These are phyloP conservation scores for Lasioglossum baleicum DNA, from an alignment of 1,140 invertebrate genomes.

Conservation along the genomic window DNA sequence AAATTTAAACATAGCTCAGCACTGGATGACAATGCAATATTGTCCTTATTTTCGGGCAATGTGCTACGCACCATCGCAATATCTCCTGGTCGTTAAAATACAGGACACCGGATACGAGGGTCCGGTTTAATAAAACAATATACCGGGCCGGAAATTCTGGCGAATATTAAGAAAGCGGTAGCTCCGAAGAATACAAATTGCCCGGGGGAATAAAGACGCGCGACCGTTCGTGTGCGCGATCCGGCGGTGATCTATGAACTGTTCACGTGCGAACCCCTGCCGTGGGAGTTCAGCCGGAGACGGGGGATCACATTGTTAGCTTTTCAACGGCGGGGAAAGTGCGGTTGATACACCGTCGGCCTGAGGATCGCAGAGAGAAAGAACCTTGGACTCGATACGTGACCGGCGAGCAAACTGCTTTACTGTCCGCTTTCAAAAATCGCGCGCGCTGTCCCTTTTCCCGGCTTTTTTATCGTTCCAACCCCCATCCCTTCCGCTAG, in stretches of 20 bases:
- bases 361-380: neutral
- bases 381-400: slow-evolving; percentile 50
- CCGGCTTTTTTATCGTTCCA: neutral
- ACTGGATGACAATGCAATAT: too few species aligned
- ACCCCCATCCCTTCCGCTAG: neutral
- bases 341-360: slow-evolving; percentile 56
- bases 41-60: too few species aligned
- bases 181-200: neutral
- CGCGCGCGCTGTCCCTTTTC: slow-evolving; percentile 21
- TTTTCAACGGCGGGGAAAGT: slow-evolving; percentile 43
- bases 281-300: slow-evolving; percentile 28
- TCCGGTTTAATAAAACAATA: too few species aligned
- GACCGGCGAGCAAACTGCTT: slow-evolving; percentile 50
- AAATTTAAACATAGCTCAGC: too few species aligned
- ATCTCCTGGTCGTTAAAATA: too few species aligned
- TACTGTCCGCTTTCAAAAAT: slow-evolving; percentile 34
- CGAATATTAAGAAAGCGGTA: too few species aligned
- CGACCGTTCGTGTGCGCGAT: neutral
- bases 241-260: slow-evolving; percentile 13
- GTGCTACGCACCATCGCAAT: too few species aligned
- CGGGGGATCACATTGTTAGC: slow-evolving; percentile 59
- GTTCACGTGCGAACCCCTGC: slow-evolving; percentile 19
- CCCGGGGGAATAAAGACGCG: neutral
- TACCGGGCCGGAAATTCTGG: too few species aligned
- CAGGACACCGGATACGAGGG: too few species aligned